These are phyloP conservation scores for Lasioglossum figueresi DNA, from an alignment of 2,888 invertebrate species.

Conservation along the genomic window DNA sequence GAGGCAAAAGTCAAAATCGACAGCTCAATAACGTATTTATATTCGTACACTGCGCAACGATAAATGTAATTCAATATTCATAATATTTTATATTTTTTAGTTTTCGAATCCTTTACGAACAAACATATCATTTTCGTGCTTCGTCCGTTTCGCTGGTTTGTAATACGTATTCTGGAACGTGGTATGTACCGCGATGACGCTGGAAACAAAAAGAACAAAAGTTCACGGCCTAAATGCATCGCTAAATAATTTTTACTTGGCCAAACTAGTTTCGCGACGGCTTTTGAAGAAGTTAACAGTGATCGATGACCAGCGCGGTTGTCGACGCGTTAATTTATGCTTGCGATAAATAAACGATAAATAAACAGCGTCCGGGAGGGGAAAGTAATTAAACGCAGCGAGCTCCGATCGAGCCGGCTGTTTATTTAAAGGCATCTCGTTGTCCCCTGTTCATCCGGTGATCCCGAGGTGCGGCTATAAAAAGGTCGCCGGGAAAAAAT, in stretches of 20 bases:
- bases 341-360: neutral
- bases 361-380: neutral
- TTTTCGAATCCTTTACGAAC: too few species aligned
- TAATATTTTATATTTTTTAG: too few species aligned
- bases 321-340: neutral
- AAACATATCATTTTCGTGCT: too few species aligned
- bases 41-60: too few species aligned
- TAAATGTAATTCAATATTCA: too few species aligned
- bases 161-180: neutral
- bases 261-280: neutral
- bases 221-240: neutral
- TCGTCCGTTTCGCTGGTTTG: neutral
- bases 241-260: neutral
- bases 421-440: slow-evolving; percentile 1
- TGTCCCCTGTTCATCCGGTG: neutral
- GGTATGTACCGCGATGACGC: neutral
- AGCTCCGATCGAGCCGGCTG: neutral
- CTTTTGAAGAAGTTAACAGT: neutral
- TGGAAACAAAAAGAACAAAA: neutral
- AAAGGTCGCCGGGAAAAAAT: slow-evolving; percentile 9
- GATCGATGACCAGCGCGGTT: neutral
- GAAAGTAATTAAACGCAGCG: slow-evolving; percentile 2
- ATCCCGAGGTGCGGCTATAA: slow-evolving; percentile 5
- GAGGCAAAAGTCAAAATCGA: too few species aligned
- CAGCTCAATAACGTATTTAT: too few species aligned